Percentiles rank a stretch among this genome's conserved stretches.
These are phyloP conservation scores for Turritopsis rubra DNA, from an alignment of 30 jellyfish, hydroid and myxozoan species.

Conservation along the genomic window DNA sequence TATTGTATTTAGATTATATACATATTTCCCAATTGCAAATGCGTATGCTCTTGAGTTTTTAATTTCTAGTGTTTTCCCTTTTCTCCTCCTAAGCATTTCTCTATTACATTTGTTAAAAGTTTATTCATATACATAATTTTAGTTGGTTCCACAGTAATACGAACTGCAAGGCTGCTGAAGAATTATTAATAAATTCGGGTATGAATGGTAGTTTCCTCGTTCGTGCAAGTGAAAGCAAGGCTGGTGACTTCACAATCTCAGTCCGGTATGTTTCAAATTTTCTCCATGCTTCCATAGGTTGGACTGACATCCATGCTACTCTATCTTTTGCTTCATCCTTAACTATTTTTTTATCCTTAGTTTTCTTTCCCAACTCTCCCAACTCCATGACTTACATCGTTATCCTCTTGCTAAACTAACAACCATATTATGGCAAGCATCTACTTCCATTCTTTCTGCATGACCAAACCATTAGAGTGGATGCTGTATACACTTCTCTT, in stretches of 20 bases:
- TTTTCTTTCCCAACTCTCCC: background rate
- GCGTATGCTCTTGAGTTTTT: background rate
- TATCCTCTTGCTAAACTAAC: background rate
- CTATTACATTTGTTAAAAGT: too few species aligned
- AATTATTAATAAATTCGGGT: slow-evolving; percentile 39
- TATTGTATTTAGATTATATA: too few species aligned
- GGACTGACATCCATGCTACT: too few species aligned
- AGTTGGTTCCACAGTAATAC: slow-evolving; percentile 86
- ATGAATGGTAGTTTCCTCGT: slow-evolving; percentile 87
- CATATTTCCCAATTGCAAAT: too few species aligned
- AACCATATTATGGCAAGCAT: too few species aligned
- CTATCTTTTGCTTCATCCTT: too few species aligned
- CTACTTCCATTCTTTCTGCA: too few species aligned
- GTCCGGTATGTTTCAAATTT: slow-evolving; percentile 52
- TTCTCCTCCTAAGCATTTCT: too few species aligned
- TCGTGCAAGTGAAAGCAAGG: slow-evolving; percentile 76
- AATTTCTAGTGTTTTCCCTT: background rate
- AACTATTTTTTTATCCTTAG: background rate
- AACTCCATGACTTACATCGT: background rate
- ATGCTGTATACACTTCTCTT: too few species aligned
- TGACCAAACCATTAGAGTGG: too few species aligned
- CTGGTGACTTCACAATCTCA: slow-evolving; percentile 81
- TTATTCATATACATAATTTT: too few species aligned
- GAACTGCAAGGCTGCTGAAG: slow-evolving; percentile 55
- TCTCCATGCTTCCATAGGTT: background rate